phyloP scores from a whole-genome alignment of 2,797 vertebrate genomes.

The Rhincodon typus region DNA sequence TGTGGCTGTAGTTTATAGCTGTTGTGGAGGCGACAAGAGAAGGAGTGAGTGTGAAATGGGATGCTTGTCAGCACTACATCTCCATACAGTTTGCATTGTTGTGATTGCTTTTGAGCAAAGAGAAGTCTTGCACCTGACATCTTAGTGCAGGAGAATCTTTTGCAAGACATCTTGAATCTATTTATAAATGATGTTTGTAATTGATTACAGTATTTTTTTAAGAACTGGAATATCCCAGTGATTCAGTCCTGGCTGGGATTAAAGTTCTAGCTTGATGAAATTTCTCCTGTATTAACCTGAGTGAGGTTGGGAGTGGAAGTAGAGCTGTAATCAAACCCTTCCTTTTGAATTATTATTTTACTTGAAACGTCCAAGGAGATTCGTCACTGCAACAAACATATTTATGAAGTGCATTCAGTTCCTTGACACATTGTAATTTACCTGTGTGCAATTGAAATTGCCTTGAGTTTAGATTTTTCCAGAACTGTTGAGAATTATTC shows the following conservation, averaged over 20 bases:
- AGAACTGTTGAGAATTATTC: background rate
- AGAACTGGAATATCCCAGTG: background rate
- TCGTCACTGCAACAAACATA: background rate
- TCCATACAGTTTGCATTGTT: background rate
- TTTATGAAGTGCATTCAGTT: constrained; percentile 26
- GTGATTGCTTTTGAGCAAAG: background rate
- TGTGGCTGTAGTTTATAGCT: background rate
- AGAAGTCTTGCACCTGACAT: background rate
- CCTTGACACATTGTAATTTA: background rate
- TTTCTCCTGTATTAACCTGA: background rate
- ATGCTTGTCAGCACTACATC: background rate
- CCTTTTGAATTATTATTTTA: background rate
- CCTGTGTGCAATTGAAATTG: background rate
- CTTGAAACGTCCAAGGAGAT: background rate
- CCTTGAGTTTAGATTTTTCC: background rate
- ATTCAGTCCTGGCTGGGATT: background rate
- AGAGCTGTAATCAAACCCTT: background rate
- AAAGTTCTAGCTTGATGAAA: background rate
- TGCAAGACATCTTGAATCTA: background rate
- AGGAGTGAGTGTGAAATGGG: background rate
- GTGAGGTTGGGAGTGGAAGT: background rate
- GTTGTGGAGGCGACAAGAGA: background rate
- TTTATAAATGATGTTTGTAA: background rate
- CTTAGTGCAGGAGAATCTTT: background rate
- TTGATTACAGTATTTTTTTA: background rate